A percentile compares a stretch with the other conserved stretches of the same genome.
Evolutionary conservation across 2,888 invertebrate genomes (phyloP).

Genomic region (Chalcis sispes): DNA sequence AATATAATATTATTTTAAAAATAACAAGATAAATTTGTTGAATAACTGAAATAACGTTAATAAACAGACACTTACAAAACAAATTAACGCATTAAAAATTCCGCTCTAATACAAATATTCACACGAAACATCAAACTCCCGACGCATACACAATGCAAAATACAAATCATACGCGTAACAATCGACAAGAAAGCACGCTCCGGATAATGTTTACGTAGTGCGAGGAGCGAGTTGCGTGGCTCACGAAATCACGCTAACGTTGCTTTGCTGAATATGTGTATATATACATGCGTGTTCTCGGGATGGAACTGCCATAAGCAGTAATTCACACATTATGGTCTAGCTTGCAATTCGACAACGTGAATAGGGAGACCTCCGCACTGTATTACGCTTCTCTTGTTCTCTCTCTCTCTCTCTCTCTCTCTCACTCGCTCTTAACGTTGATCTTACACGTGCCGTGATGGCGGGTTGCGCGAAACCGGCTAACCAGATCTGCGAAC

Average conservation of each 20-base stretch:
- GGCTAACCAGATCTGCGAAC: slow-evolving; percentile 65
- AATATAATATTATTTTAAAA: too few relatives aligned
- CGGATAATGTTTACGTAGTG: slow-evolving; percentile 32
- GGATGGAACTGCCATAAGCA: slow-evolving; percentile 58
- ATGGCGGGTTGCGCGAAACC: too few relatives aligned
- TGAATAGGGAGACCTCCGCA: slow-evolving; percentile 11
- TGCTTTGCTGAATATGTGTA: background rate
- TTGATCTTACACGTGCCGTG: slow-evolving; percentile 60
- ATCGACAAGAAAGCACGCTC: background rate
- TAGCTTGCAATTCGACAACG: slow-evolving; percentile 47
- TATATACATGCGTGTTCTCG: too few relatives aligned
- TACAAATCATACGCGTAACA: slow-evolving; percentile 13
- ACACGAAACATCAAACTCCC: too few relatives aligned
- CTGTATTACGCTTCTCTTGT: background rate
- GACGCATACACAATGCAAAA: too few relatives aligned
- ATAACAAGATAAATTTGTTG: too few relatives aligned
- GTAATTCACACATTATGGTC: slow-evolving; percentile 63
- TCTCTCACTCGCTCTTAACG: slow-evolving; percentile 54
- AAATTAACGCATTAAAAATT: too few relatives aligned
- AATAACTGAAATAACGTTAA: too few relatives aligned
- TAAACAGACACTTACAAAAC: too few relatives aligned
- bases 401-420: slow-evolving; percentile 1
- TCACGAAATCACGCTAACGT: too few relatives aligned
- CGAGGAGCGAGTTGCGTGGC: too few relatives aligned
- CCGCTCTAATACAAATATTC: too few relatives aligned